Evolutionary conservation across 2,113 vertebrate genomes (phyloP), one percentile per base, ranked within the genome.

Genomic region (Desmodus rotundus): DNA sequence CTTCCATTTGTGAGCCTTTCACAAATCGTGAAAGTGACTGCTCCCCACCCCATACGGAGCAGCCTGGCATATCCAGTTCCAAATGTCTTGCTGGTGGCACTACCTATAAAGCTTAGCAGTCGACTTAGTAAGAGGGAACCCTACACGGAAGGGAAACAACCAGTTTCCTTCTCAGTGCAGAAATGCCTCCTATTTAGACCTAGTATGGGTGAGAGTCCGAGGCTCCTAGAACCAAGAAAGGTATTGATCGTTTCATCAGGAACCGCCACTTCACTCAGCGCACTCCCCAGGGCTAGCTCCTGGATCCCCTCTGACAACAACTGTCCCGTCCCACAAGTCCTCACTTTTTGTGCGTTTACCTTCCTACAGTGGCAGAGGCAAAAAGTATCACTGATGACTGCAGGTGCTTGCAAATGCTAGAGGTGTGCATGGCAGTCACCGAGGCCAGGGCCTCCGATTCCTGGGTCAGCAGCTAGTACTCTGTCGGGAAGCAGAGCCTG

Each of bases 171-270:
- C 76, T 96, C 45, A 52, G 26, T 67, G 82, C 24, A 96, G 74
- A 98, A 95, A 97, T 50, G 95, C 54, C 93, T 95, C 63, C 95
- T 91, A 93, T 93, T 97, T 94, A 97, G 87, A 93, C 56, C 97
- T 68, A 97, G 89, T 95, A 3, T 20, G 92, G 95, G 84, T 95
- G 52, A 19, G 50, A 17, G 41, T 38, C 63, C 12, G 31, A 56
- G 85, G 73, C 96, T 96, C 96, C 82, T 95, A 86, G 81, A 95
- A 97, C 72, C 5, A 0, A 0, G 96, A 90, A 96, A 97, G 56
- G 95, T 15, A 97, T 3, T 95, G 91, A 96, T 2, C 95, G 91
- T 98, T 98, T 98, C 98, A 98, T 98, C 98, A 99, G 98, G 98
- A 92, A 67, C 14, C 15, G 74, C 36, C 24, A 43, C 61, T 81